These are phyloP conservation scores for Acanthurus leucopareius DNA, from an alignment of 2,797 vertebrate genomes.

Conservation along the genomic window DNA sequence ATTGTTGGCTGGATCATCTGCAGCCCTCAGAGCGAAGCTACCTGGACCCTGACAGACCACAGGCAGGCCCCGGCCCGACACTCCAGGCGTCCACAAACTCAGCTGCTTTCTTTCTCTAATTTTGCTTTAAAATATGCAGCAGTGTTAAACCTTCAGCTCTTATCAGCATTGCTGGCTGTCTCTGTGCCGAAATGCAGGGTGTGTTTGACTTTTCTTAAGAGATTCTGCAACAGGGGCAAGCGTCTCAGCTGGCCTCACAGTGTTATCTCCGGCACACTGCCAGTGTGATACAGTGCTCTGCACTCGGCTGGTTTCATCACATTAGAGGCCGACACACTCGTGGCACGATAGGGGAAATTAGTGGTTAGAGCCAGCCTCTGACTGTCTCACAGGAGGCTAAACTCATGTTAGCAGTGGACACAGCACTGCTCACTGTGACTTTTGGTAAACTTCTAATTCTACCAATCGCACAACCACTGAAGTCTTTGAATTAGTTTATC, in stretches of 20 bases:
- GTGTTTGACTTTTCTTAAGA: conserved; percentile 73
- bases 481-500: conserved; percentile 26
- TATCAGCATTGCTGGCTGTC: conserved; percentile 62
- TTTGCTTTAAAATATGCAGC: conserved; percentile 68
- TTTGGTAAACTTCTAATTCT: conserved; percentile 38
- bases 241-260: conserved; percentile 67
- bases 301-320: conserved; percentile 77
- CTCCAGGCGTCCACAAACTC: conserved; percentile 38
- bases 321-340: conserved; percentile 71
- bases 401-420: conserved; percentile 46
- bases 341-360: conserved; percentile 71
- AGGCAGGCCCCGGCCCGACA: conserved; percentile 29
- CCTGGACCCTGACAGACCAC: conserved; percentile 28
- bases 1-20: conserved; percentile 38
- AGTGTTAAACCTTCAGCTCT: conserved; percentile 53
- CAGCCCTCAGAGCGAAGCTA: conserved; percentile 35
- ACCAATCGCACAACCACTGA: background rate
- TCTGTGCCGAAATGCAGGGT: conserved; percentile 57
- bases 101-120: conserved; percentile 50
- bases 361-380: conserved; percentile 51
- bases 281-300: conserved; percentile 72
- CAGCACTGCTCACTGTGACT: conserved; percentile 37
- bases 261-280: conserved; percentile 76
- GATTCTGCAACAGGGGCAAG: conserved; percentile 66
- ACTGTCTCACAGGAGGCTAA: conserved; percentile 59